Base-by-base conservation (phyloP, 2,888 invertebrate species). In the Phortica okadai region DNA sequence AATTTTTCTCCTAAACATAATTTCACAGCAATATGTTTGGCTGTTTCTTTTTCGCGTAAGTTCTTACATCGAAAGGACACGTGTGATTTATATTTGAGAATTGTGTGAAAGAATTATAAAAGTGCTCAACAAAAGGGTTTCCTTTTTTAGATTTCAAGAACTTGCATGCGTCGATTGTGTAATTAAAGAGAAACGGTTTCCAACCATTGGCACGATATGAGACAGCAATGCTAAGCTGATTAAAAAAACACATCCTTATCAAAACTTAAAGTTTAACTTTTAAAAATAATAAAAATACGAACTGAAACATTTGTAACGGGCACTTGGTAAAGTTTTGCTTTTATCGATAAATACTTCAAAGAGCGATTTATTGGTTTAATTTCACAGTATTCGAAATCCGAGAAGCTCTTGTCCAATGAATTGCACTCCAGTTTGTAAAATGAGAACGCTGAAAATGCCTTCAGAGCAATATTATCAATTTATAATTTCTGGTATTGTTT, bases 311-410 rank as follows among this genome's bases (percentile, higher is more conserved):
- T 59, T 21, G 16, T 16, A 16, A 59, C 10, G 8, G 59, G 59
- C 16, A 59, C 4, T 10, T 59, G 16, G 8, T 21, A 25, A 16
- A 59, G 6, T 16, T 21, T 59, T 5, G 6, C 59, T 59, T 59
- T 59, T 6, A 16, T 14, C 6, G 59, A 59, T 5, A 16, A 14
- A 21, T 59, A 59, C 59, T 59, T 59, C 16, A 59, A 25, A 59
- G 2, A 21, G 16, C 59, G 59, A 59, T 59, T 59, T 7, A 59
- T 59, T 59, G 59, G 21, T 2, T 16, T 59, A 8, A 59, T 16
- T 7, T 59, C 7, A 59, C 59, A 59, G 21, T 59, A 59, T 66
- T 66, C 42, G n/a, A 41, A 66, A 25, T 66, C 14, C 42, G 11
- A 6, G 7, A 10, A 66, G n/a, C 11, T 41, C 33, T 33, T 42